Conservation (phyloP, 2,888 invertebrate genomes). For the Patella depressa region DNA sequence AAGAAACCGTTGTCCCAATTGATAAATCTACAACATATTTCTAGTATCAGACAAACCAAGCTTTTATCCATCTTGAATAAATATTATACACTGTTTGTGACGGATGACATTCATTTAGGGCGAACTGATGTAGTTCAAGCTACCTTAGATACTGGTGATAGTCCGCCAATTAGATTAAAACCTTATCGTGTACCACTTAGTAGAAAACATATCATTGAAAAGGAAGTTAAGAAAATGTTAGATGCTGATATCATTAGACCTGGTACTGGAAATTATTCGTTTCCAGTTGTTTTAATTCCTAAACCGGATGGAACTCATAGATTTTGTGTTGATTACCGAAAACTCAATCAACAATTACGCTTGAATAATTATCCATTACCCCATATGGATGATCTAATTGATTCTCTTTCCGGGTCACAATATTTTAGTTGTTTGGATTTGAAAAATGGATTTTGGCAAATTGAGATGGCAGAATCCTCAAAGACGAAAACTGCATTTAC, state of each 20-base stretch:
- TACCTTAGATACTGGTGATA: constrained; percentile 10
- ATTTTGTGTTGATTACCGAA: too few relatives aligned
- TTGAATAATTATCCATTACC: too few relatives aligned
- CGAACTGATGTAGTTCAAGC: not conserved
- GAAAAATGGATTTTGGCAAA: too few relatives aligned
- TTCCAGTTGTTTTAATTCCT: constrained; percentile 8
- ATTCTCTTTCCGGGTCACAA: too few relatives aligned
- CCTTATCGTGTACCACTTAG: constrained; percentile 15
- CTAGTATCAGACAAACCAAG: not conserved
- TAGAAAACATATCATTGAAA: not conserved
- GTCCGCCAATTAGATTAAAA: constrained; percentile 12
- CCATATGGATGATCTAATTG: too few relatives aligned
- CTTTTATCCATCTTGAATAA: not conserved
- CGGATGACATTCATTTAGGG: not conserved
- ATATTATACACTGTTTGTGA: not conserved
- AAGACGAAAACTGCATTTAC: too few relatives aligned
- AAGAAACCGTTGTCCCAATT: not conserved
- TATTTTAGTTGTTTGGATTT: too few relatives aligned
- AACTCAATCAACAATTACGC: too few relatives aligned
- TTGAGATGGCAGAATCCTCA: too few relatives aligned
- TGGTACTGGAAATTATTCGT: constrained; percentile 1
- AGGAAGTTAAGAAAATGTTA: too few relatives aligned
- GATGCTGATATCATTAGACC: too few relatives aligned
- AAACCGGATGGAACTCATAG: not conserved
- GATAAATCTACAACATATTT: not conserved